Percentiles rank a stretch among this genome's conserved stretches.
Conservation (phyloP, 2,797 vertebrate genomes). For the Triplophysa yarkandensis region DNA sequence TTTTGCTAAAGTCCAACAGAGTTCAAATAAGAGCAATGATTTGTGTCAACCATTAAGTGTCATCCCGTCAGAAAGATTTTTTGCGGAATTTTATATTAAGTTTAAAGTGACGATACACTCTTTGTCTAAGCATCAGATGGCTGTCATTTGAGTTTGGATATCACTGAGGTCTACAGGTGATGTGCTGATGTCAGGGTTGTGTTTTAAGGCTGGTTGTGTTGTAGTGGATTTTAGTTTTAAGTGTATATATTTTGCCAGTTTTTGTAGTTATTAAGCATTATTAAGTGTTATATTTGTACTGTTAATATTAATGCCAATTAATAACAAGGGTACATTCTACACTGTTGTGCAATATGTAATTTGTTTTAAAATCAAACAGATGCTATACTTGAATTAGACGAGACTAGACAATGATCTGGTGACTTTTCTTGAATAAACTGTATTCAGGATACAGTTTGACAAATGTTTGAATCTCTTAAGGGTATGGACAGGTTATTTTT, state of each 20-base stretch:
- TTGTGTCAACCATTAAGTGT: constrained; percentile 37
- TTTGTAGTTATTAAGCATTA: constrained; percentile 33
- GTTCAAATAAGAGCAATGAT: neutral
- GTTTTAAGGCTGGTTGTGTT: constrained; percentile 42
- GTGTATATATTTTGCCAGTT: constrained; percentile 51
- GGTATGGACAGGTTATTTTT: neutral
- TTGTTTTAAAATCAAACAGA: constrained; percentile 54
- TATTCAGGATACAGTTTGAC: constrained; percentile 31
- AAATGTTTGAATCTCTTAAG: neutral
- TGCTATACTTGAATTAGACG: constrained; percentile 73
- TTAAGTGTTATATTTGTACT: constrained; percentile 64
- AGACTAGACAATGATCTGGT: constrained; percentile 63
- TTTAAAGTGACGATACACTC: constrained; percentile 66
- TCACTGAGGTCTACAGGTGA: constrained; percentile 47
- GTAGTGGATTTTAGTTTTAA: constrained; percentile 43
- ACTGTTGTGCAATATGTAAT: constrained; percentile 71
- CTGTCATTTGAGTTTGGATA: constrained; percentile 11
- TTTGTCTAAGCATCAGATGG: constrained; percentile 75
- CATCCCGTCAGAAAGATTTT: constrained; percentile 26
- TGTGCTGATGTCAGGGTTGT: constrained; percentile 60
- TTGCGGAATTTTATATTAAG: constrained; percentile 39
- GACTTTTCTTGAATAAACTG: constrained; percentile 61
- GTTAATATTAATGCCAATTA: constrained; percentile 60
- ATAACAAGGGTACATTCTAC: constrained; percentile 66
- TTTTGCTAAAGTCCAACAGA: neutral